Percentiles rank a stretch among this genome's conserved stretches.
Evolutionary conservation across 1,140 invertebrate genomes (phyloP).

Genomic region (Neodiprion fabricii): DNA sequence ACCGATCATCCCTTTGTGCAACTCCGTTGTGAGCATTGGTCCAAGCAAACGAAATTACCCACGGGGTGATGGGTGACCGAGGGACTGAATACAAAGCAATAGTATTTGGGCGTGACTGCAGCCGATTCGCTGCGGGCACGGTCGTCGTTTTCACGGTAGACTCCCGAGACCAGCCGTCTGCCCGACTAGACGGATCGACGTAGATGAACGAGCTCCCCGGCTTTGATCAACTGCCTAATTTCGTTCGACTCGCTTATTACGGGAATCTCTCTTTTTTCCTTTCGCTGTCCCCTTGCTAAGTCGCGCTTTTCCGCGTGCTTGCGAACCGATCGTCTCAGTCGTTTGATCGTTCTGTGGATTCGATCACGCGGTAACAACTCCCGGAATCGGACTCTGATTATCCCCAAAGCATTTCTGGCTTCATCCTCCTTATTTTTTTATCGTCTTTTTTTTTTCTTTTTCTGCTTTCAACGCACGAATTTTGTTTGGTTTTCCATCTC

Average conservation of each 20-base stretch:
- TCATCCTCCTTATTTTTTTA: too few species aligned
- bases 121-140: conserved; percentile 49
- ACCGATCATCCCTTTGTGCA: conserved; percentile 51
- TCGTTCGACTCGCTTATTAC: neutral
- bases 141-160: conserved; percentile 3
- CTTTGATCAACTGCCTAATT: conserved; percentile 7
- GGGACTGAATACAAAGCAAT: conserved; percentile 51
- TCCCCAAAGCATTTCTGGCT: too few species aligned
- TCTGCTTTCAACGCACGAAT: too few species aligned
- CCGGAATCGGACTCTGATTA: too few species aligned
- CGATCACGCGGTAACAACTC: too few species aligned
- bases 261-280: neutral
- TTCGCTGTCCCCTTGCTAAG: too few species aligned
- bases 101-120: conserved; percentile 56
- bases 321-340: too few species aligned
- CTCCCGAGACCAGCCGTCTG: neutral
- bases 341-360: too few species aligned
- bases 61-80: conserved; percentile 26
- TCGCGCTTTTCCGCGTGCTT: neutral
- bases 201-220: neutral
- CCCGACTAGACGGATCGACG: neutral
- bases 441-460: too few species aligned
- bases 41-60: conserved; percentile 55
- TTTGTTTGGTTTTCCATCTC: too few species aligned
- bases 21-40: conserved; percentile 48